Evolutionary conservation across 2,113 vertebrate species (phyloP), one percentile per base, ranked within the genome.

Genomic region (Varanus salvator): DNA sequence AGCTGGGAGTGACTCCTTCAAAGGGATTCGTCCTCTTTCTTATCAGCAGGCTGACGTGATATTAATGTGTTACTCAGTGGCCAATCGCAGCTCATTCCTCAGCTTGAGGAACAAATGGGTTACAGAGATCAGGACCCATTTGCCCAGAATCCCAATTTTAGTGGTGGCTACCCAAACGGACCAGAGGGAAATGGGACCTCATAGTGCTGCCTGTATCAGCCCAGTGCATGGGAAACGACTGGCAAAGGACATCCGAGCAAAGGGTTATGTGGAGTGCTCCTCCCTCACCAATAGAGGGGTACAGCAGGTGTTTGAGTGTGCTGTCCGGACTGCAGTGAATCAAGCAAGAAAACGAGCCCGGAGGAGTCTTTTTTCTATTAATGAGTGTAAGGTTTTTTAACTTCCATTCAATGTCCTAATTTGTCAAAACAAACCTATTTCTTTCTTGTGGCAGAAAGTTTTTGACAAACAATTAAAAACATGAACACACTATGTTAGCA

Each of bases 111-210:
- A 94, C 83, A 99, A 99, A 93, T 99, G 99, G 99, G 98, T 99
- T 0, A 27, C 90, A 0, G 99, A 99, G 93, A 94, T 99, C 80
- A 97, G 98, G 87, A 97, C 96, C 80, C 94, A 98, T 88, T 92
- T 99, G 89, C 99, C 99, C 2, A 97, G 94, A 5, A 97, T 98
- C 66, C 99, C 99, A 0, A 97, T 99, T 93, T 93, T 99, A 94
- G 97, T 99, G 2, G 98, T 99, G 92, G 99, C 98, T 68, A 99
- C 98, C 6, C 99, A 99, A 96, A 99, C 98, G 2, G 99, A 99
- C 96, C 98, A 98, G 95, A 97, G 99, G 0, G 98, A 99, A 60
- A 4, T 80, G 14, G 98, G 98, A 17, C 96, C 97, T 0, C 96
- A 98, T 89, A 96, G 97, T 3, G 96, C 97, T 1, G 93, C 94